Conservation (phyloP, 2,113 vertebrate genomes). For the Eubucco bourcierii region DNA sequence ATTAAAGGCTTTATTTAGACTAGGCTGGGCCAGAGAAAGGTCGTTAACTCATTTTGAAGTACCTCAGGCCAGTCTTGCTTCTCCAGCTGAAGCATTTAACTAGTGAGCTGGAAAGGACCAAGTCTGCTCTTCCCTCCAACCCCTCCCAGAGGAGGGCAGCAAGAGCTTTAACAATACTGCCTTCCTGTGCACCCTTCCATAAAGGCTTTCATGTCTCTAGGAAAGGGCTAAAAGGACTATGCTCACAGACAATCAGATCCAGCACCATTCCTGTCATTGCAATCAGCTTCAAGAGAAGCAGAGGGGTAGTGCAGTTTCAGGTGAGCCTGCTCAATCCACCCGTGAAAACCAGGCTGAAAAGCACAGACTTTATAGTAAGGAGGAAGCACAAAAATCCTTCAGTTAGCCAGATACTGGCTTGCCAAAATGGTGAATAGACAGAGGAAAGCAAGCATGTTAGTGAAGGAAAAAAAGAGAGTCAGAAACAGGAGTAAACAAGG, state of each 20-base stretch:
- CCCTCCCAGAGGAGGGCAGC: background rate
- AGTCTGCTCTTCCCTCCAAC: background rate
- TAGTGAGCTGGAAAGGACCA: background rate
- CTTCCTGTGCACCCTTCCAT: background rate
- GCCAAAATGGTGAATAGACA: background rate
- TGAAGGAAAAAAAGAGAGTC: constrained; percentile 14
- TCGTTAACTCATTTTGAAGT: background rate
- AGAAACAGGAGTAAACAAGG: constrained; percentile 64
- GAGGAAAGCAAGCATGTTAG: background rate
- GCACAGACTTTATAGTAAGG: rapidly evolving
- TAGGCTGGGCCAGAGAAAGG: background rate
- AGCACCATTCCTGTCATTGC: background rate
- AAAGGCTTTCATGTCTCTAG: rapidly evolving
- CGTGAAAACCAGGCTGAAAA: background rate
- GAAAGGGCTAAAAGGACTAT: background rate
- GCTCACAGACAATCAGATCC: background rate
- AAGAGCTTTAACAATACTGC: background rate
- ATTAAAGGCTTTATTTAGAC: background rate
- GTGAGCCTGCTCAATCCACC: background rate
- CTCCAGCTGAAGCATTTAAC: background rate
- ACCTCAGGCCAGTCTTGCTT: background rate
- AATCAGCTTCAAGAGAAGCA: background rate
- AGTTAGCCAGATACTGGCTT: background rate
- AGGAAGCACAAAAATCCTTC: background rate
- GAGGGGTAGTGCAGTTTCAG: rapidly evolving